These are phyloP conservation scores for Nymphicus hollandicus DNA, from an alignment of 2,113 vertebrate genomes.

Conservation along the genomic window DNA sequence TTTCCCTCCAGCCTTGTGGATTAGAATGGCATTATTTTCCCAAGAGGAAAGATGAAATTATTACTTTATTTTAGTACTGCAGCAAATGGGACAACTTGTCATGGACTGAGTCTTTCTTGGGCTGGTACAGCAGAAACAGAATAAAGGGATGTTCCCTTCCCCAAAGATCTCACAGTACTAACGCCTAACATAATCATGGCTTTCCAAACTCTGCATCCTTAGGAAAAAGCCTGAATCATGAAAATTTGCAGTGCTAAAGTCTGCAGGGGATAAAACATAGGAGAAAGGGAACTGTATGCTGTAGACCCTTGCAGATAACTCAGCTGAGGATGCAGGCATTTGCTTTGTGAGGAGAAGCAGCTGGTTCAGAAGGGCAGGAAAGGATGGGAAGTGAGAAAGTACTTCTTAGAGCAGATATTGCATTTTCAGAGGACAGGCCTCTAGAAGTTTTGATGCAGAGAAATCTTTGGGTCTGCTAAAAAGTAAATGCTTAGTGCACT, in stretches of 20 bases:
- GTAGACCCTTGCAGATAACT: not conserved
- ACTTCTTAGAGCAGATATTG: not conserved
- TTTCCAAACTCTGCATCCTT: not conserved
- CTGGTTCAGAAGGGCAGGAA: not conserved
- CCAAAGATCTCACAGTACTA: not conserved
- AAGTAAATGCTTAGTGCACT: not conserved
- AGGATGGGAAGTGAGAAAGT: not conserved
- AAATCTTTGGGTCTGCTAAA: not conserved
- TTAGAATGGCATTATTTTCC: not conserved
- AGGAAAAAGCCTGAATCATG: not conserved
- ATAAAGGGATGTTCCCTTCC: not conserved
- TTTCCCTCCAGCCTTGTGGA: not conserved
- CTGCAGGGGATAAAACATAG: not conserved
- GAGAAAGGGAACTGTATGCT: not conserved
- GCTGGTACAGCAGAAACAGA: slow-evolving; percentile 13
- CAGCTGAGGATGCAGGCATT: not conserved
- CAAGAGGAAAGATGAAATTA: not conserved
- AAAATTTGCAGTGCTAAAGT: not conserved
- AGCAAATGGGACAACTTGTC: slow-evolving; percentile 8
- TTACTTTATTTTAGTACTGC: slow-evolving; percentile 1
- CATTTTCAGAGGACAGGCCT: not conserved
- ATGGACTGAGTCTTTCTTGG: slow-evolving; percentile 13
- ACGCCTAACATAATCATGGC: not conserved
- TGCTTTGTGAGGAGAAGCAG: not conserved
- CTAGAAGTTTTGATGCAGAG: not conserved